Conservation (phyloP, 2,797 vertebrate species). For the Chelidonichthys spinosus region DNA sequence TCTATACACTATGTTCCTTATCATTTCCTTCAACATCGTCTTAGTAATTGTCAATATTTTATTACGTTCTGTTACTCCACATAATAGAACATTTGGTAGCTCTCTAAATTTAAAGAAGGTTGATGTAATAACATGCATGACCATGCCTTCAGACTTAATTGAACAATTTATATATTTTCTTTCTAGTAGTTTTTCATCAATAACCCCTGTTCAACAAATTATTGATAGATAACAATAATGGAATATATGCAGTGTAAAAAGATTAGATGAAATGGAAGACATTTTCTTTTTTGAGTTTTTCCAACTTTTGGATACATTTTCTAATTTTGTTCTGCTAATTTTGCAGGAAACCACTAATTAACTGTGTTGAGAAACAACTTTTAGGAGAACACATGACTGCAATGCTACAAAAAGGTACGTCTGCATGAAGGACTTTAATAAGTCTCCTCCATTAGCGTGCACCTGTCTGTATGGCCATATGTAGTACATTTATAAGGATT, state of each 20-base stretch:
- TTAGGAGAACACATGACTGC: conserved; percentile 98
- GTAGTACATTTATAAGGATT: not conserved
- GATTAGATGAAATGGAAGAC: not conserved
- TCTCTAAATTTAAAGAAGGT: not conserved
- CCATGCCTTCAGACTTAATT: not conserved
- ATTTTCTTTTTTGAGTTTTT: not conserved
- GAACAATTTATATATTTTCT: too few species aligned
- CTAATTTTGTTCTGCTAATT: conserved; percentile 52
- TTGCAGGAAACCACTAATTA: conserved; percentile 95
- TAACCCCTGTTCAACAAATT: not conserved
- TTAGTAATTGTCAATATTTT: not conserved
- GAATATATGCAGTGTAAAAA: not conserved
- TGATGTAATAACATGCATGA: not conserved
- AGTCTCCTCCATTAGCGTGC: not conserved
- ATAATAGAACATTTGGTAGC: not conserved
- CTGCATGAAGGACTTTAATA: not conserved
- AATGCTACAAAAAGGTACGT: conserved; percentile 96
- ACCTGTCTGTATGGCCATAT: not conserved
- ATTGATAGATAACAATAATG: not conserved
- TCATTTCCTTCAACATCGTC: not conserved
- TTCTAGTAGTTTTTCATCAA: too few species aligned
- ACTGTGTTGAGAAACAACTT: conserved; percentile 97
- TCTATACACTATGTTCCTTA: not conserved
- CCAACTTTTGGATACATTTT: not conserved
- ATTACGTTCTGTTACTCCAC: not conserved